Base-by-base conservation (phyloP, 2,113 vertebrate genomes). In the Hipposideros armiger region DNA sequence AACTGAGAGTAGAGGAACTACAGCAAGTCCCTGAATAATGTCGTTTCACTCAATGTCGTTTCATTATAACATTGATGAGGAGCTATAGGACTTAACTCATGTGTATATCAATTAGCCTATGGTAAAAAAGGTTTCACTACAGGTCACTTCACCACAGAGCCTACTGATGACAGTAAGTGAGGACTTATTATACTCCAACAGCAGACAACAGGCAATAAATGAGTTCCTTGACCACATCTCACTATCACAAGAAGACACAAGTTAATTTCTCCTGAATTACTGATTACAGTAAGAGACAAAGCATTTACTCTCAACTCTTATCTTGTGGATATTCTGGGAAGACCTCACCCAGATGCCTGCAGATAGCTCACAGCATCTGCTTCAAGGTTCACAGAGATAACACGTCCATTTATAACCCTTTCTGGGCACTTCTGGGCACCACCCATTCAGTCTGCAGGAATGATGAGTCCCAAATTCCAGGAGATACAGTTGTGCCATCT, bases 311-410 rank as follows among this genome's bases (percentile, higher is more conserved):
- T 84, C 82, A 76, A 76, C 76, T 47, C 89, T 95, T 97, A 92
- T 97, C 96, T 97, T 66, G 45, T 85, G 78, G 64, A 85, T 73
- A 13, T 94, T 96, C 96, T 94, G 82, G 69, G 93, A 97, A 97
- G 86, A 86, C 88, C 45, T 94, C 14, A 66, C 67, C 81, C 95
- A 94, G 93, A 88, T 93, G 91, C 64, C 72, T 89, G 69, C 13
- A 47, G 82, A 96, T 94, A 96, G 83, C 14, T 85, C 45, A 62
- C 6, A 52, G 54, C 47, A 78, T 83, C 86, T 92, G 77, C 91
- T 78, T 98, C 95, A 95, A 97, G 95, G 76, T 87, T 91, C 96
- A 95, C 28, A 24, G 70, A 96, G 92, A 96, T 97, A 97, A 86
- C 28, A 72, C 40, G 15, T 8, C 69, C 66, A 73, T 95, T 95